Percentiles rank a stretch among this genome's conserved stretches.
These are phyloP conservation scores for Euthynnus affinis DNA, from an alignment of 2,797 vertebrate species.

Conservation along the genomic window DNA sequence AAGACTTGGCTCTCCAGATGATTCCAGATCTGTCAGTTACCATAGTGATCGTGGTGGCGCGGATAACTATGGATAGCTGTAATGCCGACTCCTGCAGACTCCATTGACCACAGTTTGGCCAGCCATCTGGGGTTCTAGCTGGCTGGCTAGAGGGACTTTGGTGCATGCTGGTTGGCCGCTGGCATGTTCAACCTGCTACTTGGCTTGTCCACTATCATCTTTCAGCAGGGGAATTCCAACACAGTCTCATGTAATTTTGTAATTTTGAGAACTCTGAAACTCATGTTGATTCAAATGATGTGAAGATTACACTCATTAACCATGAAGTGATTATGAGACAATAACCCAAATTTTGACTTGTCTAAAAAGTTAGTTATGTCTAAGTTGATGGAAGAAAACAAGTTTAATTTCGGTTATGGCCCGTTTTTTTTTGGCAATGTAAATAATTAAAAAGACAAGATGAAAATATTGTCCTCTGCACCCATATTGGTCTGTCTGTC, in stretches of 20 bases:
- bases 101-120: slow-evolving; percentile 69
- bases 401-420: not conserved
- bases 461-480: not conserved
- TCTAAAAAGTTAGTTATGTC: not conserved
- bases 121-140: slow-evolving; percentile 67
- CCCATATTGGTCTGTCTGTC: not conserved
- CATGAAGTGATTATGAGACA: not conserved
- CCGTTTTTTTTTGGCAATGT: not conserved
- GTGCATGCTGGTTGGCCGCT: slow-evolving; percentile 65
- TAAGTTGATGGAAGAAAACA: not conserved
- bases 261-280: slow-evolving; percentile 29
- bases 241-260: slow-evolving; percentile 52
- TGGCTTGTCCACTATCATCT: slow-evolving; percentile 56
- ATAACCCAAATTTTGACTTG: not conserved
- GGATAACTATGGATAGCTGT: slow-evolving; percentile 71
- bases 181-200: slow-evolving; percentile 66
- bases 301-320: slow-evolving; percentile 1
- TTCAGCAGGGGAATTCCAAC: slow-evolving; percentile 55
- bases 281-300: slow-evolving; percentile 27
- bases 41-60: slow-evolving; percentile 64
- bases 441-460: not conserved
- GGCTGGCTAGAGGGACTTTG: slow-evolving; percentile 57
- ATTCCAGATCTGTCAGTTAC: slow-evolving; percentile 67
- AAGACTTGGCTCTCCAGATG: slow-evolving; percentile 65
- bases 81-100: slow-evolving; percentile 65